These are phyloP conservation scores for Mesorhabditis spiculigera DNA, from an alignment of 2,888 invertebrate genomes.

Conservation along the genomic window DNA sequence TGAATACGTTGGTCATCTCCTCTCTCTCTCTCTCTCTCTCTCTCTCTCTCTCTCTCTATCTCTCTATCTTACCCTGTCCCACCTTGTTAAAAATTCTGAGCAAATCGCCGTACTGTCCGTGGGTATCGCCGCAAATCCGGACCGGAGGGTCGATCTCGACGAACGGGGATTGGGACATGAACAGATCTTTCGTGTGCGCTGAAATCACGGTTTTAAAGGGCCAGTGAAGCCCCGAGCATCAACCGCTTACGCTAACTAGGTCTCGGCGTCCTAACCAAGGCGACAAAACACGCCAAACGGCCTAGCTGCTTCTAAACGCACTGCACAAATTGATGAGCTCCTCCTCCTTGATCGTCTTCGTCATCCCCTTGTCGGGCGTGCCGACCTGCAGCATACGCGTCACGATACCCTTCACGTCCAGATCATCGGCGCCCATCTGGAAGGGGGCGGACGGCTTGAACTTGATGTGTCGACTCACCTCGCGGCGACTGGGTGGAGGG, in stretches of 20 bases:
- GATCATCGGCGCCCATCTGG: no score
- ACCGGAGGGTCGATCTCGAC: constrained; percentile 33
- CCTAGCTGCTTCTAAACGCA: background rate
- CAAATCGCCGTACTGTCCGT: constrained; percentile 36
- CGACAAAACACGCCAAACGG: background rate
- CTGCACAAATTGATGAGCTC: constrained; percentile 34
- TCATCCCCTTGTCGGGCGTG: constrained; percentile 30
- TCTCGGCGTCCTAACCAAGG: background rate
- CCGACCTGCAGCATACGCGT: constrained; percentile 26
- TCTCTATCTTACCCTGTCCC: background rate
- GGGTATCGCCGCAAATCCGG: constrained; percentile 32
- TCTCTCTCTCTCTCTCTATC: no score
- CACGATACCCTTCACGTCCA: background rate
- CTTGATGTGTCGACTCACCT: no score
- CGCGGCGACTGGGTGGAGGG: no score
- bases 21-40: no score
- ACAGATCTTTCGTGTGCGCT: constrained; percentile 23
- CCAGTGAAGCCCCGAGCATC: background rate
- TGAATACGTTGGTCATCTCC: constrained; percentile 3
- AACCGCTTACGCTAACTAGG: background rate
- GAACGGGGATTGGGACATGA: constrained; percentile 22
- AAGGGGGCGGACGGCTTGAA: no score
- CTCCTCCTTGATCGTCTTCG: constrained; percentile 38
- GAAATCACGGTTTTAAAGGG: constrained; percentile 3
- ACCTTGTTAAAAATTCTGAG: constrained; percentile 30